Evolutionary conservation across 2,888 invertebrate species (phyloP).

Genomic region (Apodemia hepburni): DNA sequence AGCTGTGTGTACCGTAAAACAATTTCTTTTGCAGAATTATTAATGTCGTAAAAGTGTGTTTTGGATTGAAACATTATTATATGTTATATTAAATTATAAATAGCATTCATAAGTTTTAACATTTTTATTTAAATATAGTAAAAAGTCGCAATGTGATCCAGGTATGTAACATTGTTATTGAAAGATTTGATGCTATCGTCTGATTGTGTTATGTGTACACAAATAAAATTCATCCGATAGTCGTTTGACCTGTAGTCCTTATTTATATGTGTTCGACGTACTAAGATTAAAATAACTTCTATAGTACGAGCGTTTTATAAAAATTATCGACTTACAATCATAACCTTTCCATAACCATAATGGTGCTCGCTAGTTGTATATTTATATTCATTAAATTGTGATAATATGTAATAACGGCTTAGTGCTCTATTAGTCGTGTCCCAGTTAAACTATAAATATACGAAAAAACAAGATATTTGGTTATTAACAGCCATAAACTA

Average conservation of each 20-base stretch:
- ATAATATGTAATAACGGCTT: not conserved
- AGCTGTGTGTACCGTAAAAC: conserved; percentile 31
- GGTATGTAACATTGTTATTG: conserved; percentile 34
- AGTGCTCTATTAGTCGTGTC: not conserved
- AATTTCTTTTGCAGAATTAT: conserved; percentile 18
- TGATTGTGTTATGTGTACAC: conserved; percentile 27
- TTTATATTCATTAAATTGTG: not conserved
- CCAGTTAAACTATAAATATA: not conserved
- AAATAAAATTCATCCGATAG: conserved; percentile 22
- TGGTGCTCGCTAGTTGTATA: not conserved
- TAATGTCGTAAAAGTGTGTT: conserved; percentile 11
- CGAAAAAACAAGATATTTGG: no score
- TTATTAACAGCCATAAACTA: no score
- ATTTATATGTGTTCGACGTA: conserved; percentile 15
- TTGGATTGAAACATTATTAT: not conserved
- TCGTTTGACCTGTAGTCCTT: conserved; percentile 29
- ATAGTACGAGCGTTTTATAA: not conserved
- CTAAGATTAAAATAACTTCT: not conserved
- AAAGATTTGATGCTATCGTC: conserved; percentile 25
- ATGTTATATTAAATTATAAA: not conserved
- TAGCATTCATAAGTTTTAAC: not conserved
- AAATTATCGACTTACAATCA: conserved; percentile 8
- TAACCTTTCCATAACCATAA: conserved; percentile 10
- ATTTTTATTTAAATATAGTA: not conserved
- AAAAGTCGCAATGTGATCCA: conserved; percentile 30